phyloP scores from a whole-genome alignment of 2,888 invertebrate species.

The Lasioglossum figueresi region DNA sequence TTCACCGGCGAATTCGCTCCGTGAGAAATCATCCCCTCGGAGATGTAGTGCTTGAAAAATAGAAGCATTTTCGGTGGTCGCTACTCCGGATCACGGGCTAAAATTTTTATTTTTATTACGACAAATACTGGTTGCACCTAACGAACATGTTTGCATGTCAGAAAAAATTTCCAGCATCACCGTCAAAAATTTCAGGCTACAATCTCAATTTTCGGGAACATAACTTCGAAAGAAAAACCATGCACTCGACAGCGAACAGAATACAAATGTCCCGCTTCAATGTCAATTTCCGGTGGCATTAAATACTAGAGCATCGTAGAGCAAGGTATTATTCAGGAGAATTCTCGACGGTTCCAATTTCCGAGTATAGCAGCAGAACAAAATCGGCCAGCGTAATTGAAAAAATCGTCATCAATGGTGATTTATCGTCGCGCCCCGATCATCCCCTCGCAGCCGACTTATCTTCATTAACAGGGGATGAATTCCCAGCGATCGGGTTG shows the following conservation, averaged over 20 bases:
- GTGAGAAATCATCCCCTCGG: constrained; percentile 34
- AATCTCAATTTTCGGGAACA: too few relatives aligned
- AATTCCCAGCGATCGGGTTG: background rate
- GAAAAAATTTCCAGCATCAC: too few relatives aligned
- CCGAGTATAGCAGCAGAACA: background rate
- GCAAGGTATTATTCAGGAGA: too few relatives aligned
- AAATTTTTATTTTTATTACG: background rate
- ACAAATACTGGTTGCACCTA: too few relatives aligned
- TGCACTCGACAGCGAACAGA: too few relatives aligned
- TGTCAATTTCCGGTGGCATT: too few relatives aligned
- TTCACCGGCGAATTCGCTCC: constrained; percentile 40
- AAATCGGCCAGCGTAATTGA: background rate
- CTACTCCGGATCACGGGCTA: background rate
- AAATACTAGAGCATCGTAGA: too few relatives aligned
- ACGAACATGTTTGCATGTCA: too few relatives aligned
- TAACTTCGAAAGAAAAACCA: too few relatives aligned
- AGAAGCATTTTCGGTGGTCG: background rate
- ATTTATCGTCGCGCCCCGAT: background rate
- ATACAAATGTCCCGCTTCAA: too few relatives aligned
- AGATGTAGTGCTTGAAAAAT: background rate
- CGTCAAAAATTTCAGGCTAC: too few relatives aligned
- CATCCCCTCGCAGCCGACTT: background rate
- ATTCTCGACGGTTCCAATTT: background rate
- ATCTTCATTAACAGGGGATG: background rate
- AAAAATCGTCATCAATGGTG: background rate